These are phyloP conservation scores for Apotomis betuletana DNA, from an alignment of 2,888 invertebrate species.

Conservation along the genomic window DNA sequence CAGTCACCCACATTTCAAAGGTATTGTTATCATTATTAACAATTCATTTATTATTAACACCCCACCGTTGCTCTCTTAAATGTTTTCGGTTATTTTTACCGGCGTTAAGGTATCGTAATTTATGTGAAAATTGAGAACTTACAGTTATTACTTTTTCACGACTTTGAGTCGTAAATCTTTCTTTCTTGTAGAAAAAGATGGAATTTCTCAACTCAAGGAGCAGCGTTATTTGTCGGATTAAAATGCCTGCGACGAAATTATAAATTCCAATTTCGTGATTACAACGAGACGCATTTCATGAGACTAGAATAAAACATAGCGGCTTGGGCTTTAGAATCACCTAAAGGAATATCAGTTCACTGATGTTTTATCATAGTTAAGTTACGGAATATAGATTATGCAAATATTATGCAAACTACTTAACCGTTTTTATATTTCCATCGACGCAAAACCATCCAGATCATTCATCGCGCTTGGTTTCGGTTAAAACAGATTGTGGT, in stretches of 20 bases:
- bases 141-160: slow-evolving; percentile 33
- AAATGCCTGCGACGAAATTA: slow-evolving; percentile 13
- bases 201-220: slow-evolving; percentile 13
- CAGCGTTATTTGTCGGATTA: slow-evolving; percentile 9
- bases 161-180: slow-evolving; percentile 25
- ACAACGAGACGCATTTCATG: neutral
- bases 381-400: too few relatives aligned
- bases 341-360: too few relatives aligned
- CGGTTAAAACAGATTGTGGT: too few relatives aligned
- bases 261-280: slow-evolving; percentile 13
- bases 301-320: neutral
- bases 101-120: slow-evolving; percentile 12
- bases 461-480: too few relatives aligned
- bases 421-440: too few relatives aligned
- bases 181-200: slow-evolving; percentile 18
- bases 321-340: too few relatives aligned
- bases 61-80: neutral
- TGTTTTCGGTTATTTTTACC: neutral
- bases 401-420: too few relatives aligned
- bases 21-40: too few relatives aligned
- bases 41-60: neutral
- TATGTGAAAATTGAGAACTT: slow-evolving; percentile 29
- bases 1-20: too few relatives aligned
- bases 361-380: too few relatives aligned
- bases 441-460: too few relatives aligned